phyloP scores from a whole-genome alignment of 2,113 vertebrate genomes.

The Leucosticte australis region DNA sequence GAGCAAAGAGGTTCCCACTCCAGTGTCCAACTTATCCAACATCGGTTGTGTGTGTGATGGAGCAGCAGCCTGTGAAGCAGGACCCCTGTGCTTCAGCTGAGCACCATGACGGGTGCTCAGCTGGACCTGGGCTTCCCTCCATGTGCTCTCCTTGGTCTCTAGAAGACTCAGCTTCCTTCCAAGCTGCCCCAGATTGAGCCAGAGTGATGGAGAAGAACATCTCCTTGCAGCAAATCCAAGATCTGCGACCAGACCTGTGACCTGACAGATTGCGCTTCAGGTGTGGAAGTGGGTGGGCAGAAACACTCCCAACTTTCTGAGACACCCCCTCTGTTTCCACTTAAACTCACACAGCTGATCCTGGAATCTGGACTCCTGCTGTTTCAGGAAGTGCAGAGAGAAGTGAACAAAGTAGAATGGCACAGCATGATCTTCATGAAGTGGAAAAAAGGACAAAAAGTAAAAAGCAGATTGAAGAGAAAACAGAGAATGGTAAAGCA shows the following conservation, averaged over 20 bases:
- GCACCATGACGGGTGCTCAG: neutral
- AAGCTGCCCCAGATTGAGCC: neutral
- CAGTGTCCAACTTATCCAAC: neutral
- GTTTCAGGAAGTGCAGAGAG: neutral
- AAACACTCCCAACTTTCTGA: neutral
- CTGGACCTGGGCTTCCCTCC: neutral
- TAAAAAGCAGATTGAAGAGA: neutral
- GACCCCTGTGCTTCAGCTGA: neutral
- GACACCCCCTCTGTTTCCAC: neutral
- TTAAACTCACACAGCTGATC: neutral
- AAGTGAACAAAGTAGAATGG: neutral
- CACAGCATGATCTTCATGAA: neutral
- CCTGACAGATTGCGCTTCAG: neutral
- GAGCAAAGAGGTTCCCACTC: neutral
- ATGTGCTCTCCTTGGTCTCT: neutral
- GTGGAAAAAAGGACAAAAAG: neutral
- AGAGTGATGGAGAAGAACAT: neutral
- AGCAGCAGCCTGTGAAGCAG: neutral
- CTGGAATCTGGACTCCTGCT: neutral
- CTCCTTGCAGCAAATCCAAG: neutral
- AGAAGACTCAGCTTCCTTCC: neutral
- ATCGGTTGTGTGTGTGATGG: neutral
- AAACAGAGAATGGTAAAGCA: neutral
- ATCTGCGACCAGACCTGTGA: neutral
- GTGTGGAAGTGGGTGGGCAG: neutral